Evolutionary conservation across 2,888 invertebrate species (phyloP).

Genomic region (Microplitis deprimator): DNA sequence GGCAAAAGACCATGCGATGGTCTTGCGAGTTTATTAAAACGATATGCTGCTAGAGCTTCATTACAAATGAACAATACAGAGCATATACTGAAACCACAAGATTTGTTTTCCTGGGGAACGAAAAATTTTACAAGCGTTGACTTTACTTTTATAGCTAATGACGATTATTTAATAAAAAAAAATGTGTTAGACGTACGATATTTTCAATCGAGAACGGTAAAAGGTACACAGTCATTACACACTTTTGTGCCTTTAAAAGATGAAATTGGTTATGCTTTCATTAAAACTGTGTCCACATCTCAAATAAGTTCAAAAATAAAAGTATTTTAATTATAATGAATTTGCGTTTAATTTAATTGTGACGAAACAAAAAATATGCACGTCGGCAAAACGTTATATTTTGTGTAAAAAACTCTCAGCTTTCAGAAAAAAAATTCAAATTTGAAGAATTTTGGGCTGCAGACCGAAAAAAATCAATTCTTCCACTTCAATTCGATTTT

Average conservation of each 20-base stretch:
- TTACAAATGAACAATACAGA: background rate
- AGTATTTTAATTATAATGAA: slow-evolving; percentile 14
- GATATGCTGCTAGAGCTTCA: background rate
- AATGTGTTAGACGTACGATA: slow-evolving; percentile 16
- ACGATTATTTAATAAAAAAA: slow-evolving; percentile 11
- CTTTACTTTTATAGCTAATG: background rate
- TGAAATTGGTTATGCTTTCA: background rate
- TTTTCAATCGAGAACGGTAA: slow-evolving; percentile 4
- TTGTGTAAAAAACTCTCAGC: too few species aligned
- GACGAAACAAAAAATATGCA: too few species aligned
- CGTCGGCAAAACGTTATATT: too few species aligned
- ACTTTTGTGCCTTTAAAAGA: slow-evolving; percentile 3
- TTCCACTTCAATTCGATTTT: too few species aligned
- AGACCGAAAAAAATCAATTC: too few species aligned
- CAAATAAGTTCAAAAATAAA: slow-evolving; percentile 7
- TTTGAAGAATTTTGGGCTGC: too few species aligned
- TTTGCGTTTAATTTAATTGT: too few species aligned
- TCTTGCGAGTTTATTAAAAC: background rate
- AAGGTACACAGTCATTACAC: slow-evolving; percentile 12
- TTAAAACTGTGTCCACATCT: slow-evolving; percentile 16
- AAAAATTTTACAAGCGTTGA: too few species aligned
- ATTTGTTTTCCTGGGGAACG: too few species aligned
- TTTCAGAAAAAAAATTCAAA: too few species aligned
- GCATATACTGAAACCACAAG: too few species aligned
- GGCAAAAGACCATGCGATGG: slow-evolving; percentile 24